Evolutionary conservation across 2,113 vertebrate species (phyloP).

Genomic region (Scytalopus superciliaris): DNA sequence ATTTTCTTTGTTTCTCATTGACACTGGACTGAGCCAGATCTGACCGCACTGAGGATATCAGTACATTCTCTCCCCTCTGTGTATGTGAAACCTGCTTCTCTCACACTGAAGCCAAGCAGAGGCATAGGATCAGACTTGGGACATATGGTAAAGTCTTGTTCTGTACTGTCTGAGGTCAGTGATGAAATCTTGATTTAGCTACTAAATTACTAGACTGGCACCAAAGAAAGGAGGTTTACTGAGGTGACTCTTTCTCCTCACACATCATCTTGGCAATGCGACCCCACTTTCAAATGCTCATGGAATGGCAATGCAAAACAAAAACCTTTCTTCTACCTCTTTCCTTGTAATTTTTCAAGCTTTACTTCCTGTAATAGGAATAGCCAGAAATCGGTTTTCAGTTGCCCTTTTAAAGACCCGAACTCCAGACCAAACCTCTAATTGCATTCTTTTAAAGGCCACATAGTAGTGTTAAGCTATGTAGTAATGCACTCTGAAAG

Average conservation of each 20-base stretch:
- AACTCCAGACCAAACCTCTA: not conserved
- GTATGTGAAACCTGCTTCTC: not conserved
- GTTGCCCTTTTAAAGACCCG: not conserved
- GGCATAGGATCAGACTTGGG: not conserved
- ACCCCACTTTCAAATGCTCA: not conserved
- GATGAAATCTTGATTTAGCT: not conserved
- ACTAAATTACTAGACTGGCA: not conserved
- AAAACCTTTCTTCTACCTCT: constrained; percentile 14
- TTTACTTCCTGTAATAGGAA: not conserved
- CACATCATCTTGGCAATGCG: not conserved
- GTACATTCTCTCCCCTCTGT: not conserved
- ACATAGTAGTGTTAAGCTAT: not conserved
- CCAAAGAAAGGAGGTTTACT: not conserved
- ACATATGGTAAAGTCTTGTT: not conserved
- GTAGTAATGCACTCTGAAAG: not conserved
- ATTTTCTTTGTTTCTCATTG: not conserved
- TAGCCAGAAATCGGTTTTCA: not conserved
- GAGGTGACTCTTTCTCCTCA: not conserved
- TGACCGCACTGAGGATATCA: not conserved
- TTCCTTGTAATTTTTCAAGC: not conserved
- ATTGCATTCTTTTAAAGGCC: not conserved
- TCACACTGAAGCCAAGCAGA: not conserved
- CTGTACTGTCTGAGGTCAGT: not conserved
- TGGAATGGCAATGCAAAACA: not conserved
- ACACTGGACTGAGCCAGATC: not conserved